Conservation (phyloP, 2,113 vertebrate genomes). For the Tylochromis polylepis region DNA sequence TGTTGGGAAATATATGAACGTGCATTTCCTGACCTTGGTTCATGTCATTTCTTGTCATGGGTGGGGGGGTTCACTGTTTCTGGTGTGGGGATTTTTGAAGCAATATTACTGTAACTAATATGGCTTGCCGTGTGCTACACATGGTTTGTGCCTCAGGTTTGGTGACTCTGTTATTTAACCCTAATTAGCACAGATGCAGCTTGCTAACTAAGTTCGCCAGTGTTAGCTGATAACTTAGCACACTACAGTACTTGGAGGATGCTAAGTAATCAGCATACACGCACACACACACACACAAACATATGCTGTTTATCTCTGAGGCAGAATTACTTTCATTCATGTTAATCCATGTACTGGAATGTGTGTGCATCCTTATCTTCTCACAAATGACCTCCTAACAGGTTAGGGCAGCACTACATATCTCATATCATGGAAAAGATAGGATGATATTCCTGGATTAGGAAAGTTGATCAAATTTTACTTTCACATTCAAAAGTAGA, state of each 20-base stretch:
- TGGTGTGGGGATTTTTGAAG: not conserved
- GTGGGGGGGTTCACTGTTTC: not conserved
- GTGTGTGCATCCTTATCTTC: not conserved
- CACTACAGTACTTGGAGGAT: accelerated
- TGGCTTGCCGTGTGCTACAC: not conserved
- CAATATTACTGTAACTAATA: not conserved
- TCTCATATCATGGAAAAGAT: not conserved
- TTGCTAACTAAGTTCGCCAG: not conserved
- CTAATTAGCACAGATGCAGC: accelerated
- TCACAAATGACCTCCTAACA: not conserved
- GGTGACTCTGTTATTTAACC: accelerated
- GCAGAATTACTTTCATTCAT: not conserved
- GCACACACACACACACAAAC: not conserved
- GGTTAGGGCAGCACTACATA: not conserved
- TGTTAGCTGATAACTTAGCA: not conserved
- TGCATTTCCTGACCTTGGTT: not conserved
- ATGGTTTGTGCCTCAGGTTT: not conserved
- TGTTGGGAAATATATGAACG: accelerated
- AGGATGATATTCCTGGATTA: not conserved
- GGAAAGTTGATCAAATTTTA: not conserved
- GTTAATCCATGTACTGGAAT: not conserved
- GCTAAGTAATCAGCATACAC: too few relatives aligned
- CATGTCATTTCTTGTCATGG: not conserved
- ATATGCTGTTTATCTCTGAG: not conserved
- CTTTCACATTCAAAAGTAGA: not conserved